A percentile compares a stretch with the other conserved stretches of the same genome.
These are phyloP conservation scores for Alloscopus bannaensis DNA, from an alignment of 2,888 invertebrate genomes.

Conservation along the genomic window DNA sequence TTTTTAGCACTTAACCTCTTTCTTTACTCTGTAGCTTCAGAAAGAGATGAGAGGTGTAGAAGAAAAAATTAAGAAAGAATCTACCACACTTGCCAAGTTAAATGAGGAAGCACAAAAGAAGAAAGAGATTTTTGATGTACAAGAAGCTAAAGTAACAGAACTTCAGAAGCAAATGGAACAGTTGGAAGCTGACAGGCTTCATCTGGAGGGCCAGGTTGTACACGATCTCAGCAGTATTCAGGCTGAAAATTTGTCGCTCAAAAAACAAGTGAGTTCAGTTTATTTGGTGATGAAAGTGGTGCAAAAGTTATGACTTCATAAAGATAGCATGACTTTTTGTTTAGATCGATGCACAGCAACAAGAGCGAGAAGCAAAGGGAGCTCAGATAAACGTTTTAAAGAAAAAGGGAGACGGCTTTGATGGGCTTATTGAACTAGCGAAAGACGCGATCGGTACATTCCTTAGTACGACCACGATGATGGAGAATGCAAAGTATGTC, in stretches of 20 bases:
- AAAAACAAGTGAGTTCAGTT: slow-evolving; percentile 5
- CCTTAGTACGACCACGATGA: background rate
- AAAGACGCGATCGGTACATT: slow-evolving; percentile 4
- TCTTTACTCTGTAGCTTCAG: slow-evolving; percentile 25
- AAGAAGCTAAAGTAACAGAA: slow-evolving; percentile 8
- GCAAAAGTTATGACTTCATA: background rate
- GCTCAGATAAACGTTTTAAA: background rate
- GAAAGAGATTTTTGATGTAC: background rate
- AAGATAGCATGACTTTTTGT: background rate
- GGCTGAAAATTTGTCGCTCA: background rate
- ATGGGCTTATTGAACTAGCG: slow-evolving; percentile 17
- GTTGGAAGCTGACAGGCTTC: background rate
- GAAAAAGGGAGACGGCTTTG: background rate
- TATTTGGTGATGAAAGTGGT: background rate
- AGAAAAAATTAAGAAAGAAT: slow-evolving; percentile 31
- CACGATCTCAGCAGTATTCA: slow-evolving; percentile 14
- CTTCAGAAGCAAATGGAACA: slow-evolving; percentile 10
- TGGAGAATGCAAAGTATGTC: slow-evolving; percentile 34
- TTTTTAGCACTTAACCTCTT: background rate
- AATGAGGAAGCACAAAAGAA: slow-evolving; percentile 16
- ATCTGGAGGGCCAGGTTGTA: slow-evolving; percentile 24
- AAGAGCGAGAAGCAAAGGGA: background rate
- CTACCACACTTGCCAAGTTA: background rate
- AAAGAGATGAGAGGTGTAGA: slow-evolving; percentile 24
- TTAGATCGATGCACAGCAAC: slow-evolving; percentile 9